A percentile compares a stretch with the other conserved stretches of the same genome.
These are phyloP conservation scores for Calliopum simillimum DNA, from an alignment of 2,888 invertebrate species.

Conservation along the genomic window DNA sequence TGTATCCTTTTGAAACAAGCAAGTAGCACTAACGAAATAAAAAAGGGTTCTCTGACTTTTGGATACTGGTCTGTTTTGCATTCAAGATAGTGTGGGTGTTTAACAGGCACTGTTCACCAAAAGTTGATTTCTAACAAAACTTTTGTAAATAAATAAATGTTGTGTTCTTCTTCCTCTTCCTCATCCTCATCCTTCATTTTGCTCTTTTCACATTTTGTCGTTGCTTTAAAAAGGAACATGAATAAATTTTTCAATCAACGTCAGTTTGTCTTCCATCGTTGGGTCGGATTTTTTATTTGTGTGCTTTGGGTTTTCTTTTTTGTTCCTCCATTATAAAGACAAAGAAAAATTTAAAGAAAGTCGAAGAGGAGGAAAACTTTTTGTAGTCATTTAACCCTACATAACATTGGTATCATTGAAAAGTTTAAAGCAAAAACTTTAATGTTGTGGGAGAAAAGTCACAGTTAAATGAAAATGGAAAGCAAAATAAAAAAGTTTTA, in stretches of 20 bases:
- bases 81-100: neutral
- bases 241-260: constrained; percentile 53
- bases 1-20: constrained; percentile 10
- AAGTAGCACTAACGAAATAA: neutral
- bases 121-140: constrained; percentile 45
- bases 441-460: too few relatives aligned
- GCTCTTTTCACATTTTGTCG: constrained; percentile 23
- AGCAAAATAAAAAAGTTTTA: too few relatives aligned
- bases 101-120: constrained; percentile 17
- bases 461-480: too few relatives aligned
- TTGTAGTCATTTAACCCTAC: constrained; percentile 35
- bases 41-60: constrained; percentile 22
- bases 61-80: constrained; percentile 10
- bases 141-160: constrained; percentile 42
- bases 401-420: neutral
- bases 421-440: too few relatives aligned
- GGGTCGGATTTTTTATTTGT: constrained; percentile 36
- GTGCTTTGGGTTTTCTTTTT: constrained; percentile 22
- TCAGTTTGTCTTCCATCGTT: constrained; percentile 45
- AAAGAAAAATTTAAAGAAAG: constrained; percentile 11
- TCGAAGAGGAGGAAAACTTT: constrained; percentile 13
- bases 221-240: constrained; percentile 42
- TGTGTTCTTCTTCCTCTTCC: constrained; percentile 16
- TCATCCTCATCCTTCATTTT: constrained; percentile 22
- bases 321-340: neutral